phyloP scores from a whole-genome alignment of 2,888 invertebrate genomes.

The Heteromyza rotundicornis region DNA sequence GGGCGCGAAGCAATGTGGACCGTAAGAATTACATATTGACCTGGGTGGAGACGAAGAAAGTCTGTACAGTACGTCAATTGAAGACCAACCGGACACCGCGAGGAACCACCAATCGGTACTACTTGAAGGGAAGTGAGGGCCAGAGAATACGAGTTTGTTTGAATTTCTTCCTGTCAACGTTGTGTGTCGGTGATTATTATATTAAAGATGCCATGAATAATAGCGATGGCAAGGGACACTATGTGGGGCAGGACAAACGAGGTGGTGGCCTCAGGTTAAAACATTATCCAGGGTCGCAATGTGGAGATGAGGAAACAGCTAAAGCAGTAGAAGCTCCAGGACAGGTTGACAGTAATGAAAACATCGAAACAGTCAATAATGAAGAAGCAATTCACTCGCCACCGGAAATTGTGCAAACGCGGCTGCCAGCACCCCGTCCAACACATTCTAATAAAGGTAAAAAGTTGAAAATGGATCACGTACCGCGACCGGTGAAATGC shows the following conservation, averaged over 20 bases:
- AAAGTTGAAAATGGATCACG: constrained; percentile 26
- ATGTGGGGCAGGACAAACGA: constrained; percentile 16
- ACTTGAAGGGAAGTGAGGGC: constrained; percentile 20
- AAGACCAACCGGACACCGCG: not conserved
- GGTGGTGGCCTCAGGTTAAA: constrained; percentile 7
- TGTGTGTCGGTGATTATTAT: constrained; percentile 25
- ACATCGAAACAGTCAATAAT: constrained; percentile 7
- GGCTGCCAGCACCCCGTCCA: no score
- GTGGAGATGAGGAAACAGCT: no score
- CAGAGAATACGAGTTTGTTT: constrained; percentile 28
- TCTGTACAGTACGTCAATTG: constrained; percentile 20
- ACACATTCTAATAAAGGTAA: constrained; percentile 26
- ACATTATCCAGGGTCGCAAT: no score
- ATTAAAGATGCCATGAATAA: constrained; percentile 33
- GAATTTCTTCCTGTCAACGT: constrained; percentile 33
- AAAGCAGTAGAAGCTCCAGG: not conserved
- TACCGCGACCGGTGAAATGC: constrained; percentile 34
- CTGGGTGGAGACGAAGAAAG: constrained; percentile 27
- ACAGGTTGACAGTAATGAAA: constrained; percentile 4
- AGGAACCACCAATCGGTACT: constrained; percentile 31
- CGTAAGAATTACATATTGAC: constrained; percentile 25
- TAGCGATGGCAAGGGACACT: constrained; percentile 20
- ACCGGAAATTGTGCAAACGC: constrained; percentile 1
- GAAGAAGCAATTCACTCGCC: not conserved
- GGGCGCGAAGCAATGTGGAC: constrained; percentile 26